These are phyloP conservation scores for Gadus chalcogrammus DNA, from an alignment of 2,113 vertebrate genomes.

Conservation along the genomic window DNA sequence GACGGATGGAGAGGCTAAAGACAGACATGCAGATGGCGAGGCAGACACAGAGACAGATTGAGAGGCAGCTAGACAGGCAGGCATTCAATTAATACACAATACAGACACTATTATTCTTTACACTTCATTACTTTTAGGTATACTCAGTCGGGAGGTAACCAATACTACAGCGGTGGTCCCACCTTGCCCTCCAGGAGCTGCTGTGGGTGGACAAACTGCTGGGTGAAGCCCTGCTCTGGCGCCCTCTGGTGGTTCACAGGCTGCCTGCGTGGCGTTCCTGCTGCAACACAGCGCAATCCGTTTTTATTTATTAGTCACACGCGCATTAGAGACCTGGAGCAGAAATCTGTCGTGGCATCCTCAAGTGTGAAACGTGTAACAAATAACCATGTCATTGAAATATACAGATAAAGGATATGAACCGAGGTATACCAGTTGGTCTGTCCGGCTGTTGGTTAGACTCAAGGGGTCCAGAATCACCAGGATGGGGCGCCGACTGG, in stretches of 20 bases:
- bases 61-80: no score
- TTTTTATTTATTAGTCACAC: no score
- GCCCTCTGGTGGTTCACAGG: conserved; percentile 65
- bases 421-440: conserved; percentile 58
- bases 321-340: no score
- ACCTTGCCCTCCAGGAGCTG: conserved; percentile 92
- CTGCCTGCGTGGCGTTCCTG: conserved; percentile 55
- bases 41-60: no score
- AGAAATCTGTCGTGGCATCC: no score
- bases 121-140: background rate
- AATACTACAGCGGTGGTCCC: background rate
- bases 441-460: conserved; percentile 62
- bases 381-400: no score
- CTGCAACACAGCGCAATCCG: conserved; percentile 19
- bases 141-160: background rate
- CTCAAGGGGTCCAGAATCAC: conserved; percentile 66
- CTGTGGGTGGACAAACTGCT: conserved; percentile 83
- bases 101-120: background rate
- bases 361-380: no score
- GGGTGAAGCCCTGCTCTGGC: conserved; percentile 77
- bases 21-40: no score
- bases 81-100: no score
- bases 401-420: no score
- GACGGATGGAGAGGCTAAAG: no score
- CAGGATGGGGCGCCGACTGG: conserved; percentile 71